Evolutionary conservation across 2,888 invertebrate species (phyloP).

Genomic region (Drosophila mettleri): DNA sequence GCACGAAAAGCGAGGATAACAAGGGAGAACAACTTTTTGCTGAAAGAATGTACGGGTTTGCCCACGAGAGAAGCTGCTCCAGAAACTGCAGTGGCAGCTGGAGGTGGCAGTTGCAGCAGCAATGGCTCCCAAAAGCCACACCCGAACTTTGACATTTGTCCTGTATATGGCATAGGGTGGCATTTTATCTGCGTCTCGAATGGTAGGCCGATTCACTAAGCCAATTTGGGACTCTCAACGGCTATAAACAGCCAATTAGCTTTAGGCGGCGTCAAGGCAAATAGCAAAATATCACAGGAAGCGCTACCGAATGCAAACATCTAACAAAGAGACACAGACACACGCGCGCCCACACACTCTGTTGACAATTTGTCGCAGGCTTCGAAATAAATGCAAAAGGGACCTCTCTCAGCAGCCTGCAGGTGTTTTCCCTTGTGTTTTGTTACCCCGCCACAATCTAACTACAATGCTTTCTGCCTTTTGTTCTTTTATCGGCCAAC

Average conservation of each 20-base stretch:
- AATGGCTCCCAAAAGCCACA: constrained; percentile 46
- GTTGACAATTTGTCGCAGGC: constrained; percentile 55
- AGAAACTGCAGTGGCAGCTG: constrained; percentile 11
- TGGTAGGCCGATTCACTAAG: constrained; percentile 60
- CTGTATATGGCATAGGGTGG: not conserved
- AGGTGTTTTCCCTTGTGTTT: constrained; percentile 34
- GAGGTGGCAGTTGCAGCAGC: constrained; percentile 4
- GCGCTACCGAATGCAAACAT: constrained; percentile 48
- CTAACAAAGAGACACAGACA: constrained; percentile 4
- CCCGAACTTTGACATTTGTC: constrained; percentile 65
- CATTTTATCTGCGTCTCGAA: constrained; percentile 22
- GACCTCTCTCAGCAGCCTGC: constrained; percentile 3
- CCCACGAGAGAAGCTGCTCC: constrained; percentile 35
- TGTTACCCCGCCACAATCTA: not conserved
- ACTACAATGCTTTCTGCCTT: constrained; percentile 27
- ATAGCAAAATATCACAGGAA: constrained; percentile 50
- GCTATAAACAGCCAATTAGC: constrained; percentile 75
- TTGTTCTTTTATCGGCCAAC: constrained; percentile 19
- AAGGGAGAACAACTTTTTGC: constrained; percentile 9
- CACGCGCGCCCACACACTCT: constrained; percentile 12
- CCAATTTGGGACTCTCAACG: constrained; percentile 57
- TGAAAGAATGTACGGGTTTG: constrained; percentile 41
- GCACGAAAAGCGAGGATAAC: constrained; percentile 1
- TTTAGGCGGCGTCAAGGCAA: constrained; percentile 57
- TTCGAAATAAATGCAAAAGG: constrained; percentile 28